Conservation (phyloP, 2,888 invertebrate species). For the Apotomis betuletana region DNA sequence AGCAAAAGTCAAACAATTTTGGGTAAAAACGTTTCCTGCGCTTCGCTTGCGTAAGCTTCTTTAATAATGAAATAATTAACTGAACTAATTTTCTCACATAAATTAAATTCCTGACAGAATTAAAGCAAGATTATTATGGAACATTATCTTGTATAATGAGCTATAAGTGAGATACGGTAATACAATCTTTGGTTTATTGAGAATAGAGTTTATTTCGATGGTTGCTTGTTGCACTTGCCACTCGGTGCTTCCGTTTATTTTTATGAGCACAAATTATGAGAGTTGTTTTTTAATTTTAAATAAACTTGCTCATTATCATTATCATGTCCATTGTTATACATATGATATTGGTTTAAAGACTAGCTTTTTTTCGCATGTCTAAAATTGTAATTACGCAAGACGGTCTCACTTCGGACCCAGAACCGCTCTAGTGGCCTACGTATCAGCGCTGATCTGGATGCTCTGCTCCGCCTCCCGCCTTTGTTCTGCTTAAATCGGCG, state of each 20-base stretch:
- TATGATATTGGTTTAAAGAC: slow-evolving; percentile 6
- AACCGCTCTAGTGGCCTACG: no score
- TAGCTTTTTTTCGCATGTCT: not conserved
- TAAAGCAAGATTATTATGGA: slow-evolving; percentile 17
- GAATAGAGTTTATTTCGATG: slow-evolving; percentile 4
- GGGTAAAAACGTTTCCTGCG: not conserved
- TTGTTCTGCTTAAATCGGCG: no score
- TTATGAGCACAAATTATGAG: slow-evolving; percentile 23
- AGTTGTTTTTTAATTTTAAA: slow-evolving; percentile 13
- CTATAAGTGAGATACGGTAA: not conserved
- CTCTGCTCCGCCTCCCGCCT: no score
- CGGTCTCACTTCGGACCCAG: no score
- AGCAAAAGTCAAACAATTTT: not conserved
- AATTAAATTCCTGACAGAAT: slow-evolving; percentile 18
- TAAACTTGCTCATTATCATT: slow-evolving; percentile 21
- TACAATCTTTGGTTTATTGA: not conserved
- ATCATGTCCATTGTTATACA: slow-evolving; percentile 23
- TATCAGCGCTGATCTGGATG: no score
- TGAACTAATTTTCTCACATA: slow-evolving; percentile 21
- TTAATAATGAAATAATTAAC: slow-evolving; percentile 16
- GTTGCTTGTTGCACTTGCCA: not conserved
- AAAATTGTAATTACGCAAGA: no score
- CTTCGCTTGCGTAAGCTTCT: slow-evolving; percentile 17
- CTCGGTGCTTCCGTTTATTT: slow-evolving; percentile 1
- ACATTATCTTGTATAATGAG: slow-evolving; percentile 15